Base-by-base conservation (phyloP, 2,797 vertebrate species). In the Silurus lanzhouensis region DNA sequence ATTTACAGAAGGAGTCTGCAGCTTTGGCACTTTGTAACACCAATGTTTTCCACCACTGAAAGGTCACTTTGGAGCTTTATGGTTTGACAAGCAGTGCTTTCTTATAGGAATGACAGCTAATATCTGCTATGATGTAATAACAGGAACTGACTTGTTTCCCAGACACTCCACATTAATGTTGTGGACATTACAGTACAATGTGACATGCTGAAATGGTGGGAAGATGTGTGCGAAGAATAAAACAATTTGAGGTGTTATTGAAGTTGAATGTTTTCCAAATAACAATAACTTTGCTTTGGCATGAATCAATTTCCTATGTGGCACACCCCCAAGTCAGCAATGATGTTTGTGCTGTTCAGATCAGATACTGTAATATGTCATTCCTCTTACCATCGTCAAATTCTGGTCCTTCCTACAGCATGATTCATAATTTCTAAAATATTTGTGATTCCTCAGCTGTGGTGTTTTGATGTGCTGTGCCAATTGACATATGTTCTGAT, bases 331-430 rank as follows among this genome's bases (percentile, higher is more conserved):
- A 52, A 13, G 44, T 19, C 25, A 25, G 63, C n/a, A 52, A 31
- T 67, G 79, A 27, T 31, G 63, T 66, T 81, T 27, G n/a, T 81
- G 78, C 7, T 46, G 52, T 81, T 81, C 2, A 52, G n/a, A 67
- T 66, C 63, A 52, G 27, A 25, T 81, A 27, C 44, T 52, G 61
- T 66, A 81, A 81, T 48, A 55, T 31, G 57, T 27, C 46, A 55
- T 81, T 81, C 25, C 79, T 81, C 63, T 27, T 55, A 22, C 14
- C 79, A 67, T 20, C 6, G 78, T 27, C n/a, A 81, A 1, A 81
- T 81, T 81, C 22, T 66, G n/a, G 9, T 66, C 44, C 63, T 66
- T 52, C 6, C 46, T 52, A 20, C 46, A 66, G 9, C 15, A 52
- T 55, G n/a, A 81, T 55, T 22, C 17, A 52, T 19, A 19, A 66